These are phyloP conservation scores for Pelecanus crispus DNA, from an alignment of 2,113 vertebrate genomes.

Conservation along the genomic window DNA sequence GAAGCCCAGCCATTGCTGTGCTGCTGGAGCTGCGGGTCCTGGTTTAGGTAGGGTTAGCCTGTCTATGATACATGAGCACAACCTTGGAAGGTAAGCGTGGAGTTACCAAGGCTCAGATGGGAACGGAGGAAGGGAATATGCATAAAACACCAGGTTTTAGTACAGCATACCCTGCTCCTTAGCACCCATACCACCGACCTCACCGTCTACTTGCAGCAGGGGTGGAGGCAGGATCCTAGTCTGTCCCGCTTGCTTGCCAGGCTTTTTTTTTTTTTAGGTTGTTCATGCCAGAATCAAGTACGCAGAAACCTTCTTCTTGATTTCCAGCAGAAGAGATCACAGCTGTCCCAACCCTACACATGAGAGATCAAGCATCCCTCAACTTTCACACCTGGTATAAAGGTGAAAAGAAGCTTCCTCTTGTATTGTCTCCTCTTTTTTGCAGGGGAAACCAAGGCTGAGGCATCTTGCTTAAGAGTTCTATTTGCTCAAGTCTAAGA, in stretches of 20 bases:
- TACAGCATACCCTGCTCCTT: neutral
- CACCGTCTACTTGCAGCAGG: neutral
- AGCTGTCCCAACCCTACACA: neutral
- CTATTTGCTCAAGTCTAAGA: neutral
- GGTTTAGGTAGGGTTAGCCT: neutral
- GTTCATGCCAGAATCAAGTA: neutral
- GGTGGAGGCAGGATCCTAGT: neutral
- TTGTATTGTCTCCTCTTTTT: neutral
- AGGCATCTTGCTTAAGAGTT: neutral
- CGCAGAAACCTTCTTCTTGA: neutral
- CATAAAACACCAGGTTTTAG: neutral
- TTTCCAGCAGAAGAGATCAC: neutral
- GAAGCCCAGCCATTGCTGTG: neutral
- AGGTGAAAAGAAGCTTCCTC: neutral
- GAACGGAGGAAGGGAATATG: neutral
- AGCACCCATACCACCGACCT: fast-evolving
- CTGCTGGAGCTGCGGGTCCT: neutral
- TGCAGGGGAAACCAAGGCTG: neutral
- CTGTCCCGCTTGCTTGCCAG: neutral
- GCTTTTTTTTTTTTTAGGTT: neutral
- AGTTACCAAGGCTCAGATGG: neutral
- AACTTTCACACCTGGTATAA: neutral
- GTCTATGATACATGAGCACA: neutral
- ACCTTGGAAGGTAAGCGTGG: neutral
- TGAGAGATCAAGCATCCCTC: neutral